A percentile compares a stretch with the other conserved stretches of the same genome.
Evolutionary conservation across 1,140 invertebrate genomes (phyloP).

Genomic region (Diabrotica virgifera): DNA sequence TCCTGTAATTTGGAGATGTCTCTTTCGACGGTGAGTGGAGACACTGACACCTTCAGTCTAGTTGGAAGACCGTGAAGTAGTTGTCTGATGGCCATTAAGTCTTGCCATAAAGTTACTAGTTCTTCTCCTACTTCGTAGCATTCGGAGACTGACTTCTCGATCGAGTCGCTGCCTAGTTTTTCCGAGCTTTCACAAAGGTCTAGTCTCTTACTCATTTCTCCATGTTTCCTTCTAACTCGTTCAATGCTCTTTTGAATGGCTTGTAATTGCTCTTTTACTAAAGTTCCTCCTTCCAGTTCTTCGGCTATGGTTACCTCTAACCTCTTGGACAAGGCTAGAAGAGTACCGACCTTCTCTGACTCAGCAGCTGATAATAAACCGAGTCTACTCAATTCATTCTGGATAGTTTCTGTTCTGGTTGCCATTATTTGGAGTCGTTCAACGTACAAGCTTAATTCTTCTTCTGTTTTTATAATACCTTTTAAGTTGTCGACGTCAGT

Average conservation of each 20-base stretch:
- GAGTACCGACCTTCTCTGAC: constrained; percentile 68
- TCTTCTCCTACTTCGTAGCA: constrained; percentile 66
- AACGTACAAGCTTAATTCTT: constrained; percentile 75
- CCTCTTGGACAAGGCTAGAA: constrained; percentile 64
- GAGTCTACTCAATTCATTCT: constrained; percentile 72
- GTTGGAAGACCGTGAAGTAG: constrained; percentile 72
- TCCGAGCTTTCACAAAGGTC: constrained; percentile 70
- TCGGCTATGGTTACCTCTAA: constrained; percentile 68
- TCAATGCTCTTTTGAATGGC: constrained; percentile 65
- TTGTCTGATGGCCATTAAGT: constrained; percentile 69
- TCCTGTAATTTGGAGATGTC: constrained; percentile 74
- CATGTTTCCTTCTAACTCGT: constrained; percentile 63
- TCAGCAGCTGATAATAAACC: constrained; percentile 68
- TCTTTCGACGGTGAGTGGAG: constrained; percentile 67
- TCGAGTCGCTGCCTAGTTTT: constrained; percentile 66
- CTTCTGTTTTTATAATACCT: constrained; percentile 75
- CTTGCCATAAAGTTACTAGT: constrained; percentile 66
- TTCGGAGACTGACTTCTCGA: constrained; percentile 65
- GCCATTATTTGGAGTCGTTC: constrained; percentile 74
- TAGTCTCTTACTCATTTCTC: constrained; percentile 58
- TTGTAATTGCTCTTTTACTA: constrained; percentile 68
- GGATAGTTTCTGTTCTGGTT: constrained; percentile 68
- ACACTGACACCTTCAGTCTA: constrained; percentile 67
- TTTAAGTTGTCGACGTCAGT: constrained; percentile 64
- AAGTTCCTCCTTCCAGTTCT: constrained; percentile 68